Evolutionary conservation across 92 coral and sea anemone genomes (phyloP), one percentile per base, ranked within the genome.

Genomic region (Actinostola sp.): DNA sequence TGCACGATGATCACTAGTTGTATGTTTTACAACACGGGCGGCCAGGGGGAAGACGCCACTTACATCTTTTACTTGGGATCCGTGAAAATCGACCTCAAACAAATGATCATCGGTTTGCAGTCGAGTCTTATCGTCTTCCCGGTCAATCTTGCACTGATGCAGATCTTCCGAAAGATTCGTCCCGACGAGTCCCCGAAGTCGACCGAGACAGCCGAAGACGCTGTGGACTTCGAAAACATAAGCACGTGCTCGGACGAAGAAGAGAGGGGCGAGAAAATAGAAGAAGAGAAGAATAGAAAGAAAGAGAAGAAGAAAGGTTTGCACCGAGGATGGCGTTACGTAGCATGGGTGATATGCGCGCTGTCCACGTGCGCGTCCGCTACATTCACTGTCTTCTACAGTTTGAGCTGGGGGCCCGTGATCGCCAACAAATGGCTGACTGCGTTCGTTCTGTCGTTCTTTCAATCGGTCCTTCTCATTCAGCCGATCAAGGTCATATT

Each of bases 1-100:
- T 92, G 92, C 53, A 93, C 97, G 9, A 93, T 93, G 98, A 78
- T 93, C 25, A 91, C 98, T 16, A 93, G 93, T 66, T 81, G 86
- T 49, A 88, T 93, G 98, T 93, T 91, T 61, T 93, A 91, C 66
- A 65, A 85, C 62, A 56, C 73, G 26, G 97, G 98, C 8, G 95
- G 92, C 9, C 72, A 72, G 19, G 67, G 60, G 20, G 80, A 64
- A 9, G 75, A 73, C 44, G 1, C 81, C 8, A 77, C 66, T 9
- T 65, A 63, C 65, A 54, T 86, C 38, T 34, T 86, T 2, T 34
- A 44, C 51, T 63, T 86, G 42, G 98, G 98, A 23, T 82, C 91
- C 0, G 27, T 84, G 42, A 83, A 66, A 27, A 71, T 93, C 36
- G 98, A 93, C 63, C 56, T 90, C n/a, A 74, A 80, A 64, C 89